These are phyloP conservation scores for Torymus tubicola DNA, from an alignment of 2,888 invertebrate genomes.

Conservation along the genomic window DNA sequence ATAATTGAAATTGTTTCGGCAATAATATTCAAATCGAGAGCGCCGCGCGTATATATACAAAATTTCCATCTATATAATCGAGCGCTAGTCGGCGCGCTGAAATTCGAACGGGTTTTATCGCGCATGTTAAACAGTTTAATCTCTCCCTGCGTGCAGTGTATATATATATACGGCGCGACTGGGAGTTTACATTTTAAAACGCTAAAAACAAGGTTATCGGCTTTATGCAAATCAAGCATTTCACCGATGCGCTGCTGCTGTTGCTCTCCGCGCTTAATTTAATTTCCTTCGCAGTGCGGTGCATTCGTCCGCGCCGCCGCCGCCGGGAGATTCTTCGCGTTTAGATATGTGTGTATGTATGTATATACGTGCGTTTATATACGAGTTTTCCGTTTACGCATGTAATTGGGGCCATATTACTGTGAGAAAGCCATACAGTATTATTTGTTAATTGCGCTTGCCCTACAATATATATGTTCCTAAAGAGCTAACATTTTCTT, in stretches of 20 bases:
- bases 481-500: too few relatives aligned
- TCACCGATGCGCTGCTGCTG: background rate
- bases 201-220: conserved; percentile 34
- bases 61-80: conserved; percentile 7
- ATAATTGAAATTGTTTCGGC: too few relatives aligned
- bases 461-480: background rate
- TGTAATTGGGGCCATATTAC: too few relatives aligned
- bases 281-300: too few relatives aligned
- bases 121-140: conserved; percentile 22
- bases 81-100: background rate
- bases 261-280: too few relatives aligned
- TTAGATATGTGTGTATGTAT: too few relatives aligned
- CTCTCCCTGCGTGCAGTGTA: background rate
- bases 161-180: too few relatives aligned
- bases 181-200: conserved; percentile 26
- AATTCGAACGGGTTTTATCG: conserved; percentile 11
- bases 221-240: conserved; percentile 29
- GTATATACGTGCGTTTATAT: too few relatives aligned
- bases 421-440: conserved; percentile 28
- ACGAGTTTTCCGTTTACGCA: too few relatives aligned
- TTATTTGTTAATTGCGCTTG: conserved; percentile 33
- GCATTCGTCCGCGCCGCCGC: too few relatives aligned
- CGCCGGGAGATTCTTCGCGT: too few relatives aligned
- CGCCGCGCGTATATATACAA: background rate
- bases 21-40: background rate